Evolutionary conservation across 2,888 invertebrate genomes (phyloP), one percentile per base, ranked within the genome.

Genomic region (Dicyrtoma fusca): DNA sequence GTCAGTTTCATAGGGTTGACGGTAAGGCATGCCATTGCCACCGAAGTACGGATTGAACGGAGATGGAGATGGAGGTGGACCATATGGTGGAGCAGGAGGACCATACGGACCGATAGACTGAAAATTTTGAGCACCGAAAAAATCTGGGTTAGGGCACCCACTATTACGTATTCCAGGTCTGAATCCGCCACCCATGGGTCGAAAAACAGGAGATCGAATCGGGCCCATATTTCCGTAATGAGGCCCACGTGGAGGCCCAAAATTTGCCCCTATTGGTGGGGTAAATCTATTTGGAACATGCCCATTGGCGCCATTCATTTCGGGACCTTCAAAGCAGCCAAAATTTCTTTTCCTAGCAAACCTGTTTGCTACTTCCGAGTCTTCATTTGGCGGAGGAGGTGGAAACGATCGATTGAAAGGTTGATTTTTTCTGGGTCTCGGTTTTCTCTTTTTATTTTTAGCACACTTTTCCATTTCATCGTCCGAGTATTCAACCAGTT

Each of bases 401-500:
- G 66, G 66, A 14, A 66, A 26, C n/a, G 66, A 66, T 4, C 66
- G 21, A 26, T 66, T 25, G 3, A 66, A 5, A 8, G 51, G 51
- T 1, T 14, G n/a, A 10, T 25, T n/a, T 19, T 66, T 51, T 26
- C 19, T 21, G 6, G 42, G 4, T 3, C 66, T 49, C 1, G 44
- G 26, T 34, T 47, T 66, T 2, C 53, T 23, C 13, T 21, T 25
- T 53, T 53, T 53, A 34, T 62, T 49, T 64, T 79, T 81, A 1
- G 84, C 83, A 61, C 73, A 75, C 73, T 88, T 86, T 82, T 95
- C 95, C 74, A 90, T 88, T 81, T 96, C 96, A 82, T 96, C 96
- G 82, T 95, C 95, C 0, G 95, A 96, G 84, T 88, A 95, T 42
- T 94, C 94, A 0, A 89, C 79, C 76, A 87, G 88, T 80, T 87